Base-by-base conservation (phyloP, 1,140 invertebrate species). In the Venturia canescens region DNA sequence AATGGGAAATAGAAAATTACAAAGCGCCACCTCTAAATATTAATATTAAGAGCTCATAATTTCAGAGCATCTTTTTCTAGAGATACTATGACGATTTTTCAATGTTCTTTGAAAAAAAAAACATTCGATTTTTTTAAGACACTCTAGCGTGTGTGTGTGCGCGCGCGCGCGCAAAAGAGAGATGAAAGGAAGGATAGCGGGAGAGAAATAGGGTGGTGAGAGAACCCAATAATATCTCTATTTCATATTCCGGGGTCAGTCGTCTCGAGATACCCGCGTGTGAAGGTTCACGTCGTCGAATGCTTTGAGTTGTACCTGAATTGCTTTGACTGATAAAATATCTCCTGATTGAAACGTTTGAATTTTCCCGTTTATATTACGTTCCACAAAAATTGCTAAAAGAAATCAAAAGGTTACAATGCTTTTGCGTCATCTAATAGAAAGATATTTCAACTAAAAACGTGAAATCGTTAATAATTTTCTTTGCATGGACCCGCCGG, bases 241-340 rank as follows among this genome's bases (percentile, higher is more conserved):
- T 81, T 81, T 81, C 63, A 81, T 81, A 78, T 77, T 77, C 67
- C 69, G 53, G 77, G 84, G 84, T 83, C 87, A 89, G 88, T 89
- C 86, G 88, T 74, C 83, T 82, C 80, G 83, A 84, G 86, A 86
- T 82, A 80, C 80, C 86, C 86, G 82, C 80, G 79, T 86, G 84
- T 75, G 86, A 79, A 85, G 82, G 85, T 87, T 81, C 77, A 44
- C 60, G 38, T 26, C 16, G 29, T 11, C 21, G 29, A 26, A 76
- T 66, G 66, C 78, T 29, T 29, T 57, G 70, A 81, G 57, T 15
- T n/a, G 34, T 44, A 60, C 38, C 2, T 21, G 34, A 31, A 50
- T 57, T 23, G 34, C 31, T 38, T 31, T 0, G 57, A 57, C 60
- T 29, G 71, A 31, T 85, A 85, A 82, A 82, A 85, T 79, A 63